These are phyloP conservation scores for Aphrocallistes beatrix DNA, from an alignment of 37 sponge, comb jelly and placozoan genomes.

Conservation along the genomic window DNA sequence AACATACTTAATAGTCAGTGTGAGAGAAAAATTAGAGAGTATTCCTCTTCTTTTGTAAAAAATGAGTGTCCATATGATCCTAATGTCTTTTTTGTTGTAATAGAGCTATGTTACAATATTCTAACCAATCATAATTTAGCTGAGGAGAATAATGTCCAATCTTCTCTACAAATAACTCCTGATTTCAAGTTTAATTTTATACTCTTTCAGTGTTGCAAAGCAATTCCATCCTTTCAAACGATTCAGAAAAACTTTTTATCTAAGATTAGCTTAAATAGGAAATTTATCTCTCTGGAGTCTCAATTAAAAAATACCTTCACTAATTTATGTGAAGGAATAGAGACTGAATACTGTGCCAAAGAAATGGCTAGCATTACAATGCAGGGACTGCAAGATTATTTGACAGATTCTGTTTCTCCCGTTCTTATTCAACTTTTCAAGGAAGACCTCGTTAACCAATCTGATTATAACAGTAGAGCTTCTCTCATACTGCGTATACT, in stretches of 20 bases:
- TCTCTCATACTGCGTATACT: neutral
- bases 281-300: neutral
- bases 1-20: neutral
- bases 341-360: neutral
- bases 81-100: neutral
- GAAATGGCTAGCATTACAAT: neutral
- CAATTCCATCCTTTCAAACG: neutral
- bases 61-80: neutral
- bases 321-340: neutral
- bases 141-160: neutral
- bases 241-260: neutral
- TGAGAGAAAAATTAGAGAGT: neutral
- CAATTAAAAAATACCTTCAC: neutral
- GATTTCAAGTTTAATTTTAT: neutral
- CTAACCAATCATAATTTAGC: neutral
- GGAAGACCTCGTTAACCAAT: neutral
- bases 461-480: neutral
- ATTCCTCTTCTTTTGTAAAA: neutral
- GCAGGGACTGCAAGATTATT: neutral
- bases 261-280: neutral
- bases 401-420: neutral
- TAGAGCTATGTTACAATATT: neutral
- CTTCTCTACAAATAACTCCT: neutral
- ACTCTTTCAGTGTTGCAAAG: neutral
- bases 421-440: neutral